Base-by-base conservation (phyloP, 2,113 vertebrate genomes). In the Ictalurus punctatus region DNA sequence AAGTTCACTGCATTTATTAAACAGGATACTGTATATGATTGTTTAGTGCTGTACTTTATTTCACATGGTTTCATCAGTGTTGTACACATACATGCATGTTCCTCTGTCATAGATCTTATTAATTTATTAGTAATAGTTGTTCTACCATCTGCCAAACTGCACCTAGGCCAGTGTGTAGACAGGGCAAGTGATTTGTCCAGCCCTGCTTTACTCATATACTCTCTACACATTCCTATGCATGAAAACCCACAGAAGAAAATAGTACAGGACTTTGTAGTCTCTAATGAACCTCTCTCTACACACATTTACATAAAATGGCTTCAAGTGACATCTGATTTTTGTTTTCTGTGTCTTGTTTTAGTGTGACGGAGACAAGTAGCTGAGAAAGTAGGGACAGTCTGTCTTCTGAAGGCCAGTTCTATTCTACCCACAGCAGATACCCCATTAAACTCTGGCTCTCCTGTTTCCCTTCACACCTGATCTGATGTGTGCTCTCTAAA, bases 361-460 rank as follows among this genome's bases (percentile, higher is more conserved):
- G 91, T 85, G 84, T 56, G 85, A 86, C 1, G 83, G 34, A 25
- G 86, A 90, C 84, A 81, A 90, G 73, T 90, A 87, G 88, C 76
- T 76, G n/a, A 21, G 44, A 76, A 40, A 27, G 86, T 48, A 71
- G 56, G 63, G 79, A 59, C 30, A 27, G 71, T 84, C 4, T 37
- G 59, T 87, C 40, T 79, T 86, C 78, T 56, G 82, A 88, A 71
- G 69, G 71, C 67, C 79, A 76, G 69, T 85, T 79, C 65, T 40
- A 56, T 21, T 80, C 88, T 58, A 74, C 86, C 71, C 44, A 65
- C 85, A 61, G 86, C 81, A 88, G 67, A 74, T 59, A 88, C n/a
- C 67, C 34, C 52, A 23, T 88, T 73, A 71, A 87, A 90, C 76
- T 86, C 79, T 85, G 81, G 88, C 69, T 89, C 71, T 80, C 34